Evolutionary conservation across 2,113 vertebrate genomes (phyloP).

Genomic region (Calonectris borealis): DNA sequence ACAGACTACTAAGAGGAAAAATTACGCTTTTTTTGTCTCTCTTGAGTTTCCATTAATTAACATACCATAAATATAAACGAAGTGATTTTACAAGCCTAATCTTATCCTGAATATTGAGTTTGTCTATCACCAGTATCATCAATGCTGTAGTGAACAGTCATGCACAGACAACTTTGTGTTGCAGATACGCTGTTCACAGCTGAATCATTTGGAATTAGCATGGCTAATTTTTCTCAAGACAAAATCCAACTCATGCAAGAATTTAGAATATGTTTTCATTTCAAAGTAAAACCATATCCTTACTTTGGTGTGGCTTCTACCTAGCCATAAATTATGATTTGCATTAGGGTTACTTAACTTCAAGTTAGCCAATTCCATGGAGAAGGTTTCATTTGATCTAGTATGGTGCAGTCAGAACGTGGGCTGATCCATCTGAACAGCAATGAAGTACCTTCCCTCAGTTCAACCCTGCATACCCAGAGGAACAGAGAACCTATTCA

Average conservation of each 20-base stretch:
- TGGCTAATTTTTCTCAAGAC: background rate
- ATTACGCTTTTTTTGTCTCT: background rate
- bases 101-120: background rate
- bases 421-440: background rate
- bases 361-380: background rate
- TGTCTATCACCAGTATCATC: background rate
- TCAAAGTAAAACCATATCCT: background rate
- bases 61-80: background rate
- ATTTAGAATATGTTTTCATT: background rate
- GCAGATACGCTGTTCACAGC: background rate
- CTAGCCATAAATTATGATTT: background rate
- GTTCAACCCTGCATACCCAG: background rate
- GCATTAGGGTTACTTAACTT: background rate
- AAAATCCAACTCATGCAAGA: background rate
- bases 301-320: background rate
- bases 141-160: background rate
- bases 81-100: background rate
- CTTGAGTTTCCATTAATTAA: background rate
- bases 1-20: background rate
- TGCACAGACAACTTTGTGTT: background rate
- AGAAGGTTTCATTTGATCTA: background rate
- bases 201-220: background rate
- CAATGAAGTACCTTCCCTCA: background rate
- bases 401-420: accelerated
- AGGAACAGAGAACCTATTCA: background rate